A percentile compares a stretch with the other conserved stretches of the same genome.
Evolutionary conservation across 2,888 invertebrate species (phyloP).

Genomic region (Orchesellides sinensis): DNA sequence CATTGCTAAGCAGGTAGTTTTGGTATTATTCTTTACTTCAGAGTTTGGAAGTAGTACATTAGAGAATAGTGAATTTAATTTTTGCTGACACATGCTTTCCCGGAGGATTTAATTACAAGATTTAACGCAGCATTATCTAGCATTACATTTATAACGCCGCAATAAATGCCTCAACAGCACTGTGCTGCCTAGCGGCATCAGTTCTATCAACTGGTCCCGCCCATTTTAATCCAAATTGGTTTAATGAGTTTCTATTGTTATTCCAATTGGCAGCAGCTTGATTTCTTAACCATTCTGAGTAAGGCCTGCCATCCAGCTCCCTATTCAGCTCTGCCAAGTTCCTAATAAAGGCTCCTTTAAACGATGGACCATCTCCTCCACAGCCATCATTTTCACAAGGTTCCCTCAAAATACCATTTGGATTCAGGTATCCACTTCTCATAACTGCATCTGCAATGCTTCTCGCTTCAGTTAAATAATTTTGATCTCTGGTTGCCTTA

Average conservation of each 20-base stretch:
- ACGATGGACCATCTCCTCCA: slow-evolving; percentile 66
- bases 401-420: slow-evolving; percentile 68
- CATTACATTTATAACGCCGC: slow-evolving; percentile 55
- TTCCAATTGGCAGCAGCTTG: slow-evolving; percentile 64
- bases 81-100: no score
- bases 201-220: slow-evolving; percentile 68
- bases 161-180: slow-evolving; percentile 70
- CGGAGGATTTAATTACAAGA: no score
- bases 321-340: slow-evolving; percentile 72
- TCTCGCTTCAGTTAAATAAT: slow-evolving; percentile 65
- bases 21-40: no score
- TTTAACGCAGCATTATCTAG: no score
- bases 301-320: slow-evolving; percentile 60
- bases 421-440: slow-evolving; percentile 59
- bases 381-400: slow-evolving; percentile 70
- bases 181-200: slow-evolving; percentile 69
- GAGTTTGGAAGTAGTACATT: no score
- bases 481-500: slow-evolving; percentile 60
- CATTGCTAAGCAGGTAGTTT: no score
- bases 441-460: slow-evolving; percentile 71
- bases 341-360: slow-evolving; percentile 71
- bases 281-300: slow-evolving; percentile 62
- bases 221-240: slow-evolving; percentile 72
- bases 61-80: no score
- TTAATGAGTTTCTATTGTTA: slow-evolving; percentile 67